Conservation (phyloP, 1,140 invertebrate genomes). For the Oryctes rhinoceros region DNA sequence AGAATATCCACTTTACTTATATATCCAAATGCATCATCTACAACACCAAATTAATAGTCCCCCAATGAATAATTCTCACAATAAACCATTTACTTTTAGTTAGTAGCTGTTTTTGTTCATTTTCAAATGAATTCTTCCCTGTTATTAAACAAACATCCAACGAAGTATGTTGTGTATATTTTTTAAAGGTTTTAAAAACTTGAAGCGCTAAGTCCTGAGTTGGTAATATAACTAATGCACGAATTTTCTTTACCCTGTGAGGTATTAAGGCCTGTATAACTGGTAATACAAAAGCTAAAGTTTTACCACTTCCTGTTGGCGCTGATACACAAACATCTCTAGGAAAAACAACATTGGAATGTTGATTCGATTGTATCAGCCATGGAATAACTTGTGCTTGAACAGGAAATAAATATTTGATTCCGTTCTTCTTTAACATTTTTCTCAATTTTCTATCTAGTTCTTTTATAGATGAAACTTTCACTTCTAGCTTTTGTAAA, state of each 20-base stretch:
- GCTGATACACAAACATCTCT: conserved; percentile 96
- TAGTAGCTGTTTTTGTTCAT: conserved; percentile 80
- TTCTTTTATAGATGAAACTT: conserved; percentile 68
- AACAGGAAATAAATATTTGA: conserved; percentile 87
- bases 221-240: conserved; percentile 89
- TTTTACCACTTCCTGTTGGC: conserved; percentile 98
- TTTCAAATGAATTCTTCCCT: conserved; percentile 75
- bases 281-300: conserved; percentile 92
- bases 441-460: conserved; percentile 72
- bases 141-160: conserved; percentile 79
- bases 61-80: background rate
- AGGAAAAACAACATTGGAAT: conserved; percentile 71
- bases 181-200: conserved; percentile 84
- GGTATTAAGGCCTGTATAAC: conserved; percentile 78
- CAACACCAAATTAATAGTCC: background rate
- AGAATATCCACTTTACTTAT: conserved; percentile 83
- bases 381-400: conserved; percentile 86
- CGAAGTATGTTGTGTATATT: conserved; percentile 75
- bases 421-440: conserved; percentile 75
- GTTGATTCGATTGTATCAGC: conserved; percentile 71
- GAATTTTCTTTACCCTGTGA: conserved; percentile 68
- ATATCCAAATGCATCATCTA: conserved; percentile 57
- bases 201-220: conserved; percentile 91
- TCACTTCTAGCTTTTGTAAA: conserved; percentile 68
- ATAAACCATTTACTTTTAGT: conserved; percentile 66